These are phyloP conservation scores for Drosophila busckii DNA, from an alignment of 1,140 invertebrate species.

Conservation along the genomic window DNA sequence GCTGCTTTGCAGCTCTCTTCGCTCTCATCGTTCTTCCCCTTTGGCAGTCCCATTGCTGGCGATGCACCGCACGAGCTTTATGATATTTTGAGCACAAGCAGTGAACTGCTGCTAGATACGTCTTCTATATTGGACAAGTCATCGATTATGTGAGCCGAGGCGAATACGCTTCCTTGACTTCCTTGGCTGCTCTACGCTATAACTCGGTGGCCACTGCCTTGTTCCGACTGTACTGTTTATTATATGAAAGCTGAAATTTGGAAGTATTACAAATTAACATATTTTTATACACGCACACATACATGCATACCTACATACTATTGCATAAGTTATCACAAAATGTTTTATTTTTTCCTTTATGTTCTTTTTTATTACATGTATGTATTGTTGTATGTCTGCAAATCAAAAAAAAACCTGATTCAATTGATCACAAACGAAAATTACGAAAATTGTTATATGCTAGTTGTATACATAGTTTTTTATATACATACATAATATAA, in stretches of 20 bases:
- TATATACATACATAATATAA: conserved; percentile 4
- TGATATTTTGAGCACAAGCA: conserved; percentile 70
- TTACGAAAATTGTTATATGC: conserved; percentile 23
- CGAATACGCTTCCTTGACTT: background rate
- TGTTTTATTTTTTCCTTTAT: no score
- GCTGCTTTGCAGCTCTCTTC: conserved; percentile 42
- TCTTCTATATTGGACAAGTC: conserved; percentile 75
- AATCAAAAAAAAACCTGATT: conserved; percentile 8
- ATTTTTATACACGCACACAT: conserved; percentile 19
- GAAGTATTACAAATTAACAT: conserved; percentile 57
- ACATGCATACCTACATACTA: conserved; percentile 3
- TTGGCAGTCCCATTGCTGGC: conserved; percentile 70
- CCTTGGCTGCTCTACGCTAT: conserved; percentile 5
- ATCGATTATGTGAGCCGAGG: conserved; percentile 59
- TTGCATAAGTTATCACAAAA: no score
- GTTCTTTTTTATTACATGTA: no score
- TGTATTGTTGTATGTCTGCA: conserved; percentile 20
- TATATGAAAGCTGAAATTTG: conserved; percentile 57
- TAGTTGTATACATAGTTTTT: conserved; percentile 34
- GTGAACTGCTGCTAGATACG: conserved; percentile 58
- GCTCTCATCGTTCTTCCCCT: conserved; percentile 81
- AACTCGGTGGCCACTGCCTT: background rate
- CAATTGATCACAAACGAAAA: conserved; percentile 9
- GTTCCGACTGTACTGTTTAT: conserved; percentile 12
- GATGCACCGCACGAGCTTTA: conserved; percentile 71